Evolutionary conservation across 2,113 vertebrate species (phyloP).

Genomic region (Myrmecobius fasciatus): DNA sequence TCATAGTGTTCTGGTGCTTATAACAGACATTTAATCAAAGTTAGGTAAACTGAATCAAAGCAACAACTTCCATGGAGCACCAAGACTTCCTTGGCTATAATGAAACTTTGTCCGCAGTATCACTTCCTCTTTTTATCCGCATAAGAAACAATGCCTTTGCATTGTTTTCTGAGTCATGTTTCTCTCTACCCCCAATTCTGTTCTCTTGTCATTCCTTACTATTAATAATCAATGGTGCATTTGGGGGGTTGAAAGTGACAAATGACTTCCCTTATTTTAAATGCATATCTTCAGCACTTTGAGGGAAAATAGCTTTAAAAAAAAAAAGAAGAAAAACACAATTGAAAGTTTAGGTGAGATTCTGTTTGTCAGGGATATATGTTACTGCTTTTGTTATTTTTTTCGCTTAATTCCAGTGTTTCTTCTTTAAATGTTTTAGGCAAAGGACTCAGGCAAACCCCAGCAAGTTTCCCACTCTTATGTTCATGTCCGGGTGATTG

Average conservation of each 20-base stretch:
- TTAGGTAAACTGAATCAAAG: slow-evolving; percentile 14
- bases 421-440: slow-evolving; percentile 82
- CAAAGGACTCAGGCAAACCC: slow-evolving; percentile 93
- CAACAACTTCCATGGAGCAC: slow-evolving; percentile 15
- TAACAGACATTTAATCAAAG: not conserved
- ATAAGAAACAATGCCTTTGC: slow-evolving; percentile 58
- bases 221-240: slow-evolving; percentile 40
- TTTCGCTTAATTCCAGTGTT: slow-evolving; percentile 21
- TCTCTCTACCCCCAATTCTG: slow-evolving; percentile 47
- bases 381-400: fast-evolving
- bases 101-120: not conserved
- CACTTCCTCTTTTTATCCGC: slow-evolving; percentile 25
- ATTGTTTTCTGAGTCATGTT: not conserved
- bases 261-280: slow-evolving; percentile 61
- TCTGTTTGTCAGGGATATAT: not conserved
- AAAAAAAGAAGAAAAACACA: not conserved
- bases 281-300: slow-evolving; percentile 36
- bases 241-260: slow-evolving; percentile 53
- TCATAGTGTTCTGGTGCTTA: not conserved
- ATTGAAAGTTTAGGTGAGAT: not conserved
- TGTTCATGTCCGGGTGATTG: slow-evolving; percentile 92
- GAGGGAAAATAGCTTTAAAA: not conserved
- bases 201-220: slow-evolving; percentile 68
- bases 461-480: slow-evolving; percentile 89
- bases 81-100: not conserved